Conservation (phyloP, 2,113 vertebrate species). For the Upupa epops region DNA sequence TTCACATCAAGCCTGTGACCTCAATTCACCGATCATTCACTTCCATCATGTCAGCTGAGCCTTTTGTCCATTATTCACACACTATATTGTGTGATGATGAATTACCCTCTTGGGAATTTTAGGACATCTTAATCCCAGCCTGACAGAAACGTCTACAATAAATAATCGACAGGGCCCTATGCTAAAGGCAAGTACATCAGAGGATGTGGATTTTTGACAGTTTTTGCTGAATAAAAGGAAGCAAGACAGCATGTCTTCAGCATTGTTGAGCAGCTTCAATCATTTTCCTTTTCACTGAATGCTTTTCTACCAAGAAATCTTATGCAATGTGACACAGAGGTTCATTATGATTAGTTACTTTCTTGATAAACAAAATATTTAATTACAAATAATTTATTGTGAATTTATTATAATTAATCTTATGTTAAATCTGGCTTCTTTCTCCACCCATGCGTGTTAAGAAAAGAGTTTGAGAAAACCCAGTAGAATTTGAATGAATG, state of each 20-base stretch:
- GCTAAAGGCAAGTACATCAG: conserved; percentile 68
- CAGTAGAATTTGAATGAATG: background rate
- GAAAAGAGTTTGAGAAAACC: background rate
- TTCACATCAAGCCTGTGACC: conserved; percentile 51
- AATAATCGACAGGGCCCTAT: conserved; percentile 69
- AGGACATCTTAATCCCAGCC: conserved; percentile 77
- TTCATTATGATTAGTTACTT: conserved; percentile 2
- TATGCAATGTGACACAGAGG: background rate
- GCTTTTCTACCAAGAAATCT: background rate
- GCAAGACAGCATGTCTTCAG: background rate
- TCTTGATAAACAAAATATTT: conserved; percentile 14
- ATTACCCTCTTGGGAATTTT: conserved; percentile 72
- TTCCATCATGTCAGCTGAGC: conserved; percentile 62
- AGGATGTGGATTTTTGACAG: conserved; percentile 71
- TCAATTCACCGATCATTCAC: conserved; percentile 67
- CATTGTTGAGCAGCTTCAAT: background rate
- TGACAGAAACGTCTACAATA: conserved; percentile 70
- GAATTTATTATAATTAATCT: conserved; percentile 22
- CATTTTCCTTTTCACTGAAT: conserved; percentile 41
- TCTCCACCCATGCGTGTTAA: background rate
- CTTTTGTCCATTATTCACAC: conserved; percentile 67
- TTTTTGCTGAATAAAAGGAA: conserved; percentile 51
- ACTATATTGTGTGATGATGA: conserved; percentile 75
- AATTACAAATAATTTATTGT: background rate
- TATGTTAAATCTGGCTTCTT: background rate